Percentiles rank a stretch among this genome's conserved stretches.
Conservation (phyloP, 1,140 invertebrate species). For the Sycophaga agraensis region DNA sequence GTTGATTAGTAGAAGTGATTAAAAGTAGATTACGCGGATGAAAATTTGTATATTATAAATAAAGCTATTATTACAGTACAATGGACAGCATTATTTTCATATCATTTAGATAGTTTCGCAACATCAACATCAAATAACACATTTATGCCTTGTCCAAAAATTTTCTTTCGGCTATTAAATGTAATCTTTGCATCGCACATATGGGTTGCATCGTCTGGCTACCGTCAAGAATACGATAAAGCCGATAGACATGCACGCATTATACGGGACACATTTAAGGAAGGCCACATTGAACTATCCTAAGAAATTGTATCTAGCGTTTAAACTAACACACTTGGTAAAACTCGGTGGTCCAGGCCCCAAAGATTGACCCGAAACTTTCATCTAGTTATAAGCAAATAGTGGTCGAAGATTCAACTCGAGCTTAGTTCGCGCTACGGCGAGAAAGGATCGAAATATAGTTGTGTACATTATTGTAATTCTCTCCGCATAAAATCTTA, state of each 20-base stretch:
- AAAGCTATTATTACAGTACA: conserved; percentile 31
- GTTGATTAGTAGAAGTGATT: not conserved
- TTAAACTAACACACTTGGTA: conserved; percentile 38
- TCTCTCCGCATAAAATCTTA: too few relatives aligned
- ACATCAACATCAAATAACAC: conserved; percentile 31
- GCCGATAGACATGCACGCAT: conserved; percentile 6
- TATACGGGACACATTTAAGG: conserved; percentile 46
- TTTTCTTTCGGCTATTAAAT: conserved; percentile 7
- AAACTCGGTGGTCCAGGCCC: conserved; percentile 12
- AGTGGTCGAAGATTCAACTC: conserved; percentile 19
- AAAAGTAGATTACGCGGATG: conserved; percentile 16
- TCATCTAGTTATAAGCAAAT: conserved; percentile 24
- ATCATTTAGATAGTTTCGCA: conserved; percentile 29
- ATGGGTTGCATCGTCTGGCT: not conserved
- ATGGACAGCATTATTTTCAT: conserved; percentile 32
- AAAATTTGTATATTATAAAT: conserved; percentile 18
- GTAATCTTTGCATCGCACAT: conserved; percentile 16
- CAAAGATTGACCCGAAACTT: conserved; percentile 20
- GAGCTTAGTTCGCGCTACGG: not conserved
- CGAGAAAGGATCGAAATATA: too few relatives aligned
- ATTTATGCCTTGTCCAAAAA: conserved; percentile 1
- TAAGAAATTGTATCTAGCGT: conserved; percentile 50
- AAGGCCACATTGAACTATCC: conserved; percentile 60
- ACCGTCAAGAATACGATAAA: not conserved
- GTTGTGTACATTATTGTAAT: too few relatives aligned